These are phyloP conservation scores for Steinernema scapterisci DNA, from an alignment of 2,888 invertebrate genomes.

Conservation along the genomic window DNA sequence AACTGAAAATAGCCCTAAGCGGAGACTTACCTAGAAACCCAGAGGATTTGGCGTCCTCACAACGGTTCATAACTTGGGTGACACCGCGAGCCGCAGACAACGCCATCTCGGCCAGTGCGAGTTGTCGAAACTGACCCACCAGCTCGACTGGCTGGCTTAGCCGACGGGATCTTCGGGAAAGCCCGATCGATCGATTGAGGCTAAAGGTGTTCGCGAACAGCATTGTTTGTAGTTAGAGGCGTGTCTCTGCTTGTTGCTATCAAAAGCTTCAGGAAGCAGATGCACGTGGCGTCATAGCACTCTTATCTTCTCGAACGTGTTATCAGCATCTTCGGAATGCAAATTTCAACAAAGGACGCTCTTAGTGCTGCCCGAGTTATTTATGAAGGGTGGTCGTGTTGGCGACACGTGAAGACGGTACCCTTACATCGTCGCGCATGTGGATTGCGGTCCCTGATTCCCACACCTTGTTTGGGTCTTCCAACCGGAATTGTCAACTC, in stretches of 20 bases:
- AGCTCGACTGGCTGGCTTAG: background rate
- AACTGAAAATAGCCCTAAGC: no score
- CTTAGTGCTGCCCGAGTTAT: background rate
- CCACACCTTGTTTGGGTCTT: background rate
- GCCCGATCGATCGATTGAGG: slow-evolving; percentile 2
- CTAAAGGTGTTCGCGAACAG: background rate
- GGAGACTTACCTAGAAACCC: slow-evolving; percentile 54
- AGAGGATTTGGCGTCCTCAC: slow-evolving; percentile 58
- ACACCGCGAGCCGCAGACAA: slow-evolving; percentile 59
- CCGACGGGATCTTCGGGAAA: slow-evolving; percentile 1
- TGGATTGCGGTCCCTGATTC: slow-evolving; percentile 25
- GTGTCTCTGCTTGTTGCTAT: background rate
- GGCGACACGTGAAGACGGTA: background rate
- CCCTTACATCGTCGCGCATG: background rate
- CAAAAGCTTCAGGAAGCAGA: background rate
- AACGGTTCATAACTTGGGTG: slow-evolving; percentile 60
- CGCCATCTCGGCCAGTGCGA: background rate
- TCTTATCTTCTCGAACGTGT: slow-evolving; percentile 2
- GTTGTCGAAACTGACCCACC: background rate
- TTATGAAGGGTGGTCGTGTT: no score
- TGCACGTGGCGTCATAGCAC: background rate
- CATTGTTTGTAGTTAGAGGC: background rate
- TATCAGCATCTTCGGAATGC: slow-evolving; percentile 6
- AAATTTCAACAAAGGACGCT: background rate
- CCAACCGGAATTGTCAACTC: slow-evolving; percentile 9